Base-by-base conservation (phyloP, 2,888 invertebrate genomes). In the Euclidia mi region DNA sequence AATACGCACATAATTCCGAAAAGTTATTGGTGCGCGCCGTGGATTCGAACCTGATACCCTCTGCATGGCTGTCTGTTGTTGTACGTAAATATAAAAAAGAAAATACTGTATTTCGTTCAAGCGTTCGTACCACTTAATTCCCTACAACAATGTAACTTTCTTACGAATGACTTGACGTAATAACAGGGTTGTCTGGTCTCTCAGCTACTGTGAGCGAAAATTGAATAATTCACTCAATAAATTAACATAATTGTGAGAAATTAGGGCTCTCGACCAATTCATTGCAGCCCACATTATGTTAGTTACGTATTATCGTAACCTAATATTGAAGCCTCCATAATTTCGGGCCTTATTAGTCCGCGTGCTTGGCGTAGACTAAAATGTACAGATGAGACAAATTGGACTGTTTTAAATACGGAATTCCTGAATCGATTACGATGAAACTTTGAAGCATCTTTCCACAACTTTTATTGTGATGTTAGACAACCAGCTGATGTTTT, bases 251-350 rank as follows among this genome's bases (percentile, higher is more conserved):
- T 64, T 62, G 46, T 42, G 29, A 55, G 28, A 43, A 70, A 65
- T 65, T 50, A 65, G 40, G 49, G 56, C 44, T 34, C 31, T 46
- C 32, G 49, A 52, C 46, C 71, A 59, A 55, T 63, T 75, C 52
- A 70, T 59, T 56, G 46, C 10, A 17, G 37, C 28, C 34, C 32
- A 47, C 46, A 61, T 69, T 65, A 62, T 60, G 63, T 64, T 66
- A 56, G 66, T 63, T 63, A 61, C 59, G 29, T 67, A 66, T 72
- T 71, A 67, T 71, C 49, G 49, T 76, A 68, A 69, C 55, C 56
- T 73, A 73, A 76, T 76, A 71, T 66, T 66, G 70, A 32, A 28
- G 48, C 52, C 58, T 66, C 58, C 60, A 56, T 65, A 61, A 59
- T 67, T 62, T 56, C 38, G 44, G 45, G 40, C 38, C 50, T 55